A percentile compares a stretch with the other conserved stretches of the same genome.
These are phyloP conservation scores for Epizoanthus stellaris DNA, from an alignment of 92 coral and sea anemone genomes.

Conservation along the genomic window DNA sequence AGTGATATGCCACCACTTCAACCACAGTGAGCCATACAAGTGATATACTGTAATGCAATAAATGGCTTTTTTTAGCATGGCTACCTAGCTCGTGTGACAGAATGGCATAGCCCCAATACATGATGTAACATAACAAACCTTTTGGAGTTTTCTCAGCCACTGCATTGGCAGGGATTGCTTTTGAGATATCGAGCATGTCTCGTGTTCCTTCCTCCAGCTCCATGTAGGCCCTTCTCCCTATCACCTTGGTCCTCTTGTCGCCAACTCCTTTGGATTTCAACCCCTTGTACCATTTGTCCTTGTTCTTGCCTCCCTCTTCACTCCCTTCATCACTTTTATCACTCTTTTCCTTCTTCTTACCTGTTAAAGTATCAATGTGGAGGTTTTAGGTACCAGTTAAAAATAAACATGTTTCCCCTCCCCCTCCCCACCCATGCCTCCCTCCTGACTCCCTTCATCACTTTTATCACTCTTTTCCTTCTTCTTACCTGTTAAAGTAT, in stretches of 20 bases:
- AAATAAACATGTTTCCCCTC: no score
- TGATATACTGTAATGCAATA: no score
- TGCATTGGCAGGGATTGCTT: constrained; percentile 65
- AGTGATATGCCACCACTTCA: no score
- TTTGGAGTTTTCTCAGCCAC: constrained; percentile 87
- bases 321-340: constrained; percentile 11
- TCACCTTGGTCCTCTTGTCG: constrained; percentile 52
- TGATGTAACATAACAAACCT: constrained; percentile 61
- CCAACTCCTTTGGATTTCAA: constrained; percentile 22
- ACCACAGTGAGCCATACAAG: no score
- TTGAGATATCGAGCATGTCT: constrained; percentile 59
- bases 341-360: constrained; percentile 31
- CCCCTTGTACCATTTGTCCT: constrained; percentile 31
- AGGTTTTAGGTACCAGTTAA: no score
- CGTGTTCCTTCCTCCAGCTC: constrained; percentile 63
- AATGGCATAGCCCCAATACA: no score
- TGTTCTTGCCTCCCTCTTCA: constrained; percentile 17
- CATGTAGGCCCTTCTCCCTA: constrained; percentile 64
- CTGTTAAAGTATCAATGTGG: neutral
- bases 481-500: constrained; percentile 11
- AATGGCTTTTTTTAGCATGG: no score
- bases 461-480: neutral
- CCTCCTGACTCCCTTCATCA: no score
- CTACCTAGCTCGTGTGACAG: no score
- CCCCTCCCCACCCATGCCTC: no score